Conservation (phyloP, 2,888 invertebrate species). For the Ashinkailepas kermadecensis region DNA sequence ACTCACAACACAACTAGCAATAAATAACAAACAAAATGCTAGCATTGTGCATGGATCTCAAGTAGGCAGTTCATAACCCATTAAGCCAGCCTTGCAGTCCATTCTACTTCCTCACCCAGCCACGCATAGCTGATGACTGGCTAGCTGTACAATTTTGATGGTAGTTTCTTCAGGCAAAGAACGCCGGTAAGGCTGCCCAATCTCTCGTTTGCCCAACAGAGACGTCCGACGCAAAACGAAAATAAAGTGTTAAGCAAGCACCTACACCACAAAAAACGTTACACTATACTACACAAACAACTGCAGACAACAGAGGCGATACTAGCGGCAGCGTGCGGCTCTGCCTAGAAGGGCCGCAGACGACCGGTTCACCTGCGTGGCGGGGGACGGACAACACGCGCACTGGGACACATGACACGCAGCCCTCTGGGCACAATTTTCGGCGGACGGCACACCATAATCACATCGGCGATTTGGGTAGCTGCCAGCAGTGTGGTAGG, state of each 20-base stretch:
- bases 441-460: background rate
- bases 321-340: background rate
- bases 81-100: background rate
- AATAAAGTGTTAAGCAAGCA: background rate
- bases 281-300: slow-evolving; percentile 17
- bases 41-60: too few species aligned
- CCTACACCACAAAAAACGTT: slow-evolving; percentile 9
- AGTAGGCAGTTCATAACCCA: too few species aligned
- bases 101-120: background rate
- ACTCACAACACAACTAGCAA: background rate
- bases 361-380: background rate
- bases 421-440: background rate
- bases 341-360: background rate
- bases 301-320: background rate
- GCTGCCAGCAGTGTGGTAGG: background rate
- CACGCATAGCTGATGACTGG: background rate
- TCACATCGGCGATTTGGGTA: background rate
- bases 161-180: background rate
- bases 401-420: background rate
- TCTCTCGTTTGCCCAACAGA: slow-evolving; percentile 1
- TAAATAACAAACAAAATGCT: background rate
- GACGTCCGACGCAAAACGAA: background rate
- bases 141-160: slow-evolving; percentile 5
- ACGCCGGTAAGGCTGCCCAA: background rate
- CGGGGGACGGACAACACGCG: background rate